Base-by-base conservation (phyloP, 2,797 vertebrate genomes). In the Cossypha caffra region DNA sequence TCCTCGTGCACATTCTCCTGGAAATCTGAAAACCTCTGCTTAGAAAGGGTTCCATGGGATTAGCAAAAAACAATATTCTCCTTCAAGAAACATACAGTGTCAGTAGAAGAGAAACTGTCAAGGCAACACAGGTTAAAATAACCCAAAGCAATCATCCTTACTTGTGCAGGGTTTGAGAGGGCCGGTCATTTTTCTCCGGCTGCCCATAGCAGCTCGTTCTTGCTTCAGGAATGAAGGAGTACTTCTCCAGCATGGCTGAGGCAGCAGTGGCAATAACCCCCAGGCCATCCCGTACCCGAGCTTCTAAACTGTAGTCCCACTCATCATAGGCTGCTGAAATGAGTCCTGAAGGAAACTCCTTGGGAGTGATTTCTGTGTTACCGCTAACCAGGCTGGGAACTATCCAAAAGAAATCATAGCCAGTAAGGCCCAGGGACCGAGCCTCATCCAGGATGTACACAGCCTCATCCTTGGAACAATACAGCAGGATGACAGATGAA, bases 371-470 rank as follows among this genome's bases (percentile, higher is more conserved):
- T 52, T 99, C 99, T 17, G 99, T 99, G 98, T 99, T 99, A 45
- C 98, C 99, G 0, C 99, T 99, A 67, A 99, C 99, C 85, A 99
- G 96, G 66, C 99, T 99, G 57, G 99, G 99, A 84, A 99, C 99
- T n/a, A 99, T 99, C 99, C 99, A 99, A 98, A 99, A 99, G 98
- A 98, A 99, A 85, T 99, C 99, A 4, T 99, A 99, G 7, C 99
- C 99, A 0, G 99, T 99, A 31, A 99, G 98, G 84, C 99, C 99
- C 16, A 99, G 98, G 2, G 99, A 99, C 11, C 99, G 99, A 8
- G 99, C 99, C 97, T 99, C 99, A 4, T 99, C 99, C 97, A 99
- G 98, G 95, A 99, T 98, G 96, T 98, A 98, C 35, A 98, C 97
- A 0, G 99, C 99, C 97, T 99, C 99, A 1, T 99, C 99, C 97